These are phyloP conservation scores for Myotis lucifugus DNA, from an alignment of 2,113 vertebrate genomes.

Conservation along the genomic window DNA sequence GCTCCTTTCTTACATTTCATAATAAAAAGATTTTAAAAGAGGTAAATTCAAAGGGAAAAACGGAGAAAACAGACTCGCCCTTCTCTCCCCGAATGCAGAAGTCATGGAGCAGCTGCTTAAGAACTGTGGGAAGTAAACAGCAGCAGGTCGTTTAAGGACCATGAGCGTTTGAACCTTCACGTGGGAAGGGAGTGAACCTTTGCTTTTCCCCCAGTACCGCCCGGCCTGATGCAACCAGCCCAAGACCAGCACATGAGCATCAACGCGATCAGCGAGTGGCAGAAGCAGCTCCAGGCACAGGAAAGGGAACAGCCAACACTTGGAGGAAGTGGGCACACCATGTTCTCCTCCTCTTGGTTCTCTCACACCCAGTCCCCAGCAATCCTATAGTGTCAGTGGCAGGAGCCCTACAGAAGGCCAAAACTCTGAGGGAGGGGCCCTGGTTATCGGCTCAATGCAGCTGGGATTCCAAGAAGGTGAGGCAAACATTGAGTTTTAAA, in stretches of 20 bases:
- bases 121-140: not conserved
- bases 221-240: accelerated
- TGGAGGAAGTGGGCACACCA: not conserved
- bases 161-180: not conserved
- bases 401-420: not conserved
- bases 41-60: not conserved
- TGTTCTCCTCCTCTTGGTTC: not conserved
- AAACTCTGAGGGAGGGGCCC: not conserved
- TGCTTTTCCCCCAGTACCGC: too few species aligned
- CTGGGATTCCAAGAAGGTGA: not conserved
- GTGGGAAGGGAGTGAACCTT: accelerated
- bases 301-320: not conserved
- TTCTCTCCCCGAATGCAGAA: not conserved
- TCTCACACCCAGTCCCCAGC: not conserved
- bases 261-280: accelerated
- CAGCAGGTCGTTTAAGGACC: not conserved
- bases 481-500: not conserved
- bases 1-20: not conserved
- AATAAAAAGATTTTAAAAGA: not conserved
- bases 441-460: not conserved
- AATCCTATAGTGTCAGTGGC: too few species aligned
- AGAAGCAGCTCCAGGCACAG: not conserved
- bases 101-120: not conserved
- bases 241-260: not conserved
- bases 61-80: not conserved